A percentile compares a stretch with the other conserved stretches of the same genome.
Evolutionary conservation across 2,797 vertebrate species (phyloP).

Genomic region (Garrulus glandarius): DNA sequence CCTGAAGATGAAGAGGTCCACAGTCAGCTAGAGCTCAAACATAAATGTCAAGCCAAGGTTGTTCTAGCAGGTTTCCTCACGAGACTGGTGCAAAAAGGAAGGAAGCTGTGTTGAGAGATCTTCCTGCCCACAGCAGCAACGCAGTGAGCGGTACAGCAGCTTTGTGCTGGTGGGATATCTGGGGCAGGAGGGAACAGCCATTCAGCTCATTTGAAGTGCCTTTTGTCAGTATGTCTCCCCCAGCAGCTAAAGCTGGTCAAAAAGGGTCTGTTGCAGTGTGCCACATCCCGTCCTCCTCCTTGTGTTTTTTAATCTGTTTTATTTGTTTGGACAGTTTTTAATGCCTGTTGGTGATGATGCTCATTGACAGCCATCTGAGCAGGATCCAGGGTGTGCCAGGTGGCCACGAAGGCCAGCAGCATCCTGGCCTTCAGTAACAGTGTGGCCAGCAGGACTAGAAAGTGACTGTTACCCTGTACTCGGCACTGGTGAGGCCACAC

Average conservation of each 20-base stretch:
- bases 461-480: neutral
- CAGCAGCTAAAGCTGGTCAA: neutral
- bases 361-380: neutral
- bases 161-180: neutral
- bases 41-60: slow-evolving; percentile 53
- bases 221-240: neutral
- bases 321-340: neutral
- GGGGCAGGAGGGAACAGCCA: neutral
- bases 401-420: neutral
- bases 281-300: neutral
- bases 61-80: slow-evolving; percentile 48
- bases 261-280: neutral
- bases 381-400: neutral
- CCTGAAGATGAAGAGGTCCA: neutral
- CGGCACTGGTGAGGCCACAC: neutral
- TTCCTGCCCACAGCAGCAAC: slow-evolving; percentile 25
- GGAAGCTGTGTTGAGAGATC: slow-evolving; percentile 49
- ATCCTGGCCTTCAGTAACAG: neutral
- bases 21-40: neutral
- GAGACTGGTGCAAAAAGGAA: slow-evolving; percentile 54
- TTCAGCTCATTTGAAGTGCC: neutral
- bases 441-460: neutral
- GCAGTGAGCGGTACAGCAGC: neutral
- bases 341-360: neutral
- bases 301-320: neutral